These are phyloP conservation scores for Maconellicoccus hirsutus DNA, from an alignment of 1,140 invertebrate genomes.

Conservation along the genomic window DNA sequence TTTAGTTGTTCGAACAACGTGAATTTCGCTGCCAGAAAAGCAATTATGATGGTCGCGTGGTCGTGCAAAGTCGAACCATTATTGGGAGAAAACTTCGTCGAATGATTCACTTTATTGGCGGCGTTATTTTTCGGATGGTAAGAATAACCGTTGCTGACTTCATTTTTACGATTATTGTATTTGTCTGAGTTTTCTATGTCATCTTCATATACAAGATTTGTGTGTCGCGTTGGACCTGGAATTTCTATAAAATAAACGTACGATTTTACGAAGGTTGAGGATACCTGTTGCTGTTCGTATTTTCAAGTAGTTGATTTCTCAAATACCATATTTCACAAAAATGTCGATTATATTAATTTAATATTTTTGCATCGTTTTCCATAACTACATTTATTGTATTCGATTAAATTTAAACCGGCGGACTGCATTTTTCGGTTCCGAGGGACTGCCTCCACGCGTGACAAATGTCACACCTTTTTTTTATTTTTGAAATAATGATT, in stretches of 20 bases:
- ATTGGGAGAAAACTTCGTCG: conserved; percentile 11
- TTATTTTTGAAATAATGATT: too few species aligned
- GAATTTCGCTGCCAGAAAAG: neutral
- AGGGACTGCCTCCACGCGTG: too few species aligned
- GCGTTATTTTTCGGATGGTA: neutral
- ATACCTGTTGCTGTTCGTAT: too few species aligned
- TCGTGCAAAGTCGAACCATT: neutral
- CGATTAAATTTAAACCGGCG: too few species aligned
- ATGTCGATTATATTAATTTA: too few species aligned
- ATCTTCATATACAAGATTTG: neutral
- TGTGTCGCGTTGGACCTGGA: neutral
- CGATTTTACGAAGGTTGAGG: too few species aligned
- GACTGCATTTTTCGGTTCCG: too few species aligned
- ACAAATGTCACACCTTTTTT: too few species aligned
- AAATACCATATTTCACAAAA: too few species aligned
- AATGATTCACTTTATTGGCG: neutral
- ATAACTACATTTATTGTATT: too few species aligned
- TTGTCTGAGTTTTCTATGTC: neutral
- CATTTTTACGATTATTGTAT: conserved; percentile 20
- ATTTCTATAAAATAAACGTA: neutral
- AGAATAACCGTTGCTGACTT: neutral
- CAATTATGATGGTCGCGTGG: neutral
- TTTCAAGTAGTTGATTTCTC: too few species aligned
- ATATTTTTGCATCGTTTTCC: too few species aligned
- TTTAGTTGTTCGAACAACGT: neutral